Evolutionary conservation across 2,888 invertebrate genomes (phyloP), one percentile per base, ranked within the genome.

Genomic region (Seira ritae): DNA sequence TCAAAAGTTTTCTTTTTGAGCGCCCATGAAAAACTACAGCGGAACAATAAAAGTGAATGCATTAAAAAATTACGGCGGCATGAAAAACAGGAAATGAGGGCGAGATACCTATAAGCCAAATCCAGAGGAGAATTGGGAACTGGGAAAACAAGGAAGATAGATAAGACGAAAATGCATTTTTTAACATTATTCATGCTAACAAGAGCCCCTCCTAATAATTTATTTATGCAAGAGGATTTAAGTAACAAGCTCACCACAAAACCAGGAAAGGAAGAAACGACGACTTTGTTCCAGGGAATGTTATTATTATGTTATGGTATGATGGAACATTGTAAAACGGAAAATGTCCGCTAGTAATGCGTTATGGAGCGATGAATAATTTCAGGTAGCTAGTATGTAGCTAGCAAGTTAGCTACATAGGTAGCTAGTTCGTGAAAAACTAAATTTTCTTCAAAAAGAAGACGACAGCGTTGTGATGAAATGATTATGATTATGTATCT

Each of bases 171-270:
- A 42, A 42, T 42, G 42, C 12, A 6, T 42, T 42, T 42, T 42
- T 42, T 6, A 6, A 42, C 42, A 42, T 42, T 42, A 42, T 42
- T 6, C 42, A 42, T 42, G 42, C 42, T 42, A 42, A 42, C 42
- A 42, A 8, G 6, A 42, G 12, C 42, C 42, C 42, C 6, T 42
- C 42, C 6, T 42, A 8, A 72, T 72, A 72, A 60, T 72, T 72
- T 72, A 72, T 62, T 72, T 24, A 72, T 72, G 62, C 31, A 62
- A 62, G 72, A 60, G 72, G 62, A 72, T 72, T 72, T 62, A 23
- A 12, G 42, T 42, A 42, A 42, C 42, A 42, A 42, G 42, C 62
- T 37, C 68, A 22, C 10, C 31, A 37, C 68, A 68, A 23, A 3
- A 42, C 42, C 42, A 42, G 42, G 12, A 42, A 42, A 42, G 42